Base-by-base conservation (phyloP, 2,113 vertebrate species). In the Indri indri region DNA sequence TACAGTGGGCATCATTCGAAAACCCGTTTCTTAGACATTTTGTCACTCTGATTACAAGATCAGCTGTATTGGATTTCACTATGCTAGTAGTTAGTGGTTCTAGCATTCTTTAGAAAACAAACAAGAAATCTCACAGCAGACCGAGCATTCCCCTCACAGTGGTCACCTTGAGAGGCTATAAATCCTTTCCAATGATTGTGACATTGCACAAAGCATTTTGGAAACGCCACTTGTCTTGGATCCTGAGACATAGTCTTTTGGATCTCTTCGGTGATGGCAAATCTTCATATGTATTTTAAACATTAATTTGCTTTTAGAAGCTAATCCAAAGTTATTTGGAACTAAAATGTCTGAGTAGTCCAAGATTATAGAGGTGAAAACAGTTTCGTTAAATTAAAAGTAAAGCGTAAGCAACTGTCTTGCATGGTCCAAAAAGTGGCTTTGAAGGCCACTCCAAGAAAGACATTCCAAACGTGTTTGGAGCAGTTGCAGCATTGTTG, bases 361-460 rank as follows among this genome's bases (percentile, higher is more conserved):
- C 22, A 74, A 32, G 40, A 65, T 81, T 70, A 68, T 76, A 83
- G 80, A 86, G 32, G 30, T 71, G 66, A 57, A 96, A 96, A 88
- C 23, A 47, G 0, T 96, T 95, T 71, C 81, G n/a, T 88, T 85
- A 80, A 79, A 59, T 88, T 59, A 91, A 84, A 88, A 70, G 22
- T 81, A 81, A 63, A 92, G 90, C 66, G 91, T 85, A 70, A 79
- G 30, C 20, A 42, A 22, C 70, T 86, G 8, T 88, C 82, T 96
- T 63, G 32, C 42, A 40, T 84, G 42, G 76, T 66, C 81, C 16
- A 30, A 61, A 92, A 94, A 94, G 83, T 93, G 50, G 18, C 77
- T 84, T 93, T 93, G 77, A 95, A 96, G 79, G 42, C 50, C 77
- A 76, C 42, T 95, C 88, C 65, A 91, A 85, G 82, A 84, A 94